Conservation (phyloP, 92 coral and sea anemone species). For the Hydrozoanthus gracilis region DNA sequence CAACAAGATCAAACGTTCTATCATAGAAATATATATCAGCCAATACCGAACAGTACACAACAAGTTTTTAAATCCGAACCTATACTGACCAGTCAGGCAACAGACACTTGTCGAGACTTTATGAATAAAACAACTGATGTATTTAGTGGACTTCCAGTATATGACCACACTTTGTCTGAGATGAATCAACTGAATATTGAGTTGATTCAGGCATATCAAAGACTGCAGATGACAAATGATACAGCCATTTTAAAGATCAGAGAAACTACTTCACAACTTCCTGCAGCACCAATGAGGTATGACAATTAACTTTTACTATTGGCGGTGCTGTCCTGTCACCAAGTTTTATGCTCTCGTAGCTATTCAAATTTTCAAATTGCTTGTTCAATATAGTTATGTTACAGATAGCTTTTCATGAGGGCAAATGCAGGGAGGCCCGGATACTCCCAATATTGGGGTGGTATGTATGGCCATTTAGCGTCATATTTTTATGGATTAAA, state of each 20-base stretch:
- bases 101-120: background rate
- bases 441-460: too few relatives aligned
- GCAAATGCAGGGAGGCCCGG: too few relatives aligned
- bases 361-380: too few relatives aligned
- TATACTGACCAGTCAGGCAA: background rate
- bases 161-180: conserved; percentile 8
- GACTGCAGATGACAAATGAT: conserved; percentile 52
- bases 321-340: too few relatives aligned
- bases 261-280: conserved; percentile 66
- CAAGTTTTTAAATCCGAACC: background rate
- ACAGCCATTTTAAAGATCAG: conserved; percentile 46
- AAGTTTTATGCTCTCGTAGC: too few relatives aligned
- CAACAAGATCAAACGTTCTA: background rate
- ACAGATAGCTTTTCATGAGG: too few relatives aligned
- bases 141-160: conserved; percentile 66
- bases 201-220: conserved; percentile 58
- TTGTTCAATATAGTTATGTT: too few relatives aligned
- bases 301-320: background rate
- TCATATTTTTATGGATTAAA: too few relatives aligned
- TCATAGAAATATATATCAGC: background rate
- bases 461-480: too few relatives aligned
- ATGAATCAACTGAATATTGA: conserved; percentile 43
- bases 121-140: conserved; percentile 51
- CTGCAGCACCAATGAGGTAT: conserved; percentile 73
- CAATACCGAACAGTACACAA: background rate